These are phyloP conservation scores for Magallana gigas DNA, from an alignment of 1,140 invertebrate genomes.

Conservation along the genomic window DNA sequence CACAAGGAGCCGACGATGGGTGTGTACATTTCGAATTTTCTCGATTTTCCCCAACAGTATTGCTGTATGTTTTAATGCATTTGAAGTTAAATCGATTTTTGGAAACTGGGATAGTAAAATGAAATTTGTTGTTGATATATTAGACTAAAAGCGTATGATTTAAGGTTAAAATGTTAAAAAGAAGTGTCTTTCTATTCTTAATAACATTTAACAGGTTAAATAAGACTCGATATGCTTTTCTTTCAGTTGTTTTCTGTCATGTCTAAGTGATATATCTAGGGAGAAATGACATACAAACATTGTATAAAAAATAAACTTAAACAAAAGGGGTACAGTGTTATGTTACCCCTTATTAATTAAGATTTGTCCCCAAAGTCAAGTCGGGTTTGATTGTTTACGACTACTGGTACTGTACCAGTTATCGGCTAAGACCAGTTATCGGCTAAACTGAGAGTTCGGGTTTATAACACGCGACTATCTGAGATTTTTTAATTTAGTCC, in stretches of 20 bases:
- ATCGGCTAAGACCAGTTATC: no score
- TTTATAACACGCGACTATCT: no score
- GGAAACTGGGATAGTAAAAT: not conserved
- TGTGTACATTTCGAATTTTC: constrained; percentile 19
- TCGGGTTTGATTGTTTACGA: no score
- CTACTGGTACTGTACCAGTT: no score
- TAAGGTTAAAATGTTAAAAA: not conserved
- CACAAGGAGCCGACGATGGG: not conserved
- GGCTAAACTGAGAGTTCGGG: no score
- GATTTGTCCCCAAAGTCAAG: no score
- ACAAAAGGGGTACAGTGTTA: no score
- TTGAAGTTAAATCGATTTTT: not conserved
- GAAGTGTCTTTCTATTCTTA: not conserved
- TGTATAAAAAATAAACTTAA: no score
- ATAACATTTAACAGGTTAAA: not conserved
- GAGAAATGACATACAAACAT: no score
- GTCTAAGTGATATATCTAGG: no score
- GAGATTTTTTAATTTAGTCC: no score
- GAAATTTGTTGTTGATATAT: not conserved
- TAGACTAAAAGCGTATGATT: not conserved
- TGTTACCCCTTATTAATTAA: no score
- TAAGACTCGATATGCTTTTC: not conserved
- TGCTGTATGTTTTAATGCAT: not conserved
- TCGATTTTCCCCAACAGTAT: not conserved
- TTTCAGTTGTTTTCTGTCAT: not conserved